Conservation (phyloP, 2,113 vertebrate species). For the Nibea albiflora region DNA sequence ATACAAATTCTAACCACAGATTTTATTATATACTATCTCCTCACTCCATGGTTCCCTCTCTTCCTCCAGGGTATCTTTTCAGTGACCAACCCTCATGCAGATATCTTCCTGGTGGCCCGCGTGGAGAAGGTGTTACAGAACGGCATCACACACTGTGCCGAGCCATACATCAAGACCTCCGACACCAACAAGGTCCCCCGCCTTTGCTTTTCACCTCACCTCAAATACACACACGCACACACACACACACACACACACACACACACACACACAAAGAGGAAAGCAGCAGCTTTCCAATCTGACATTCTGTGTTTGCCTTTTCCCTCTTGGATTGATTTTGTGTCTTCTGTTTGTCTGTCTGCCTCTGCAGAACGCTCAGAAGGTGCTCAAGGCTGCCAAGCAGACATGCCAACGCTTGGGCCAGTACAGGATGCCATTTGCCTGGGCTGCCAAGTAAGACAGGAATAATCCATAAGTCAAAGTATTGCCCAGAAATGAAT, state of each 20-base stretch:
- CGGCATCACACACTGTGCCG: slow-evolving; percentile 93
- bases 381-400: slow-evolving; percentile 94
- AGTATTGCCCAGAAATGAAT: neutral
- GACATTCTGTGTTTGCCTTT: neutral
- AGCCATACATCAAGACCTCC: slow-evolving; percentile 94
- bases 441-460: slow-evolving; percentile 96
- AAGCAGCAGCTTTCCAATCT: neutral
- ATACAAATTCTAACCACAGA: neutral
- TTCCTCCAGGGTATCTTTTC: slow-evolving; percentile 92
- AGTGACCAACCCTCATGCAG: slow-evolving; percentile 91
- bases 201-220: neutral
- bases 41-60: slow-evolving; percentile 12
- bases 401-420: slow-evolving; percentile 94
- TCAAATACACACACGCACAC: neutral
- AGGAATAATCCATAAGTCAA: slow-evolving; percentile 4
- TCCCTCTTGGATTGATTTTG: neutral
- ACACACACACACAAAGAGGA: neutral
- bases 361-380: slow-evolving; percentile 90
- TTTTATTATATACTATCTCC: neutral
- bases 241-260: neutral
- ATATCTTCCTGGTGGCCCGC: slow-evolving; percentile 94
- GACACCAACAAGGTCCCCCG: slow-evolving; percentile 88
- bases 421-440: slow-evolving; percentile 97
- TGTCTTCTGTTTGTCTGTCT: slow-evolving; percentile 50
- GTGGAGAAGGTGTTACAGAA: slow-evolving; percentile 98